Conservation (phyloP, 1,140 invertebrate species). For the Plectrocnemia conspersa region DNA sequence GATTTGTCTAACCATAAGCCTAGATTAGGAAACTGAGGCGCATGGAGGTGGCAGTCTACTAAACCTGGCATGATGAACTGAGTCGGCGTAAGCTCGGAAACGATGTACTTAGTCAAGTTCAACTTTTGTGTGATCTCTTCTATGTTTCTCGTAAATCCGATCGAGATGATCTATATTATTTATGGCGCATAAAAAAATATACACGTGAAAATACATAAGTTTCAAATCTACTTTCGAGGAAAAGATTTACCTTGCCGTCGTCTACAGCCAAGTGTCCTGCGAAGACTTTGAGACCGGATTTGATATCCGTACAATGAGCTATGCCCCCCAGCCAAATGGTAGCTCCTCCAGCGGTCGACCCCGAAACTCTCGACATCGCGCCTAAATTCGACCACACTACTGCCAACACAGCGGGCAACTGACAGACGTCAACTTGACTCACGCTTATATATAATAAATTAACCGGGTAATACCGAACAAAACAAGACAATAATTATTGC, state of each 20-base stretch:
- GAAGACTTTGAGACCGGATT: background rate
- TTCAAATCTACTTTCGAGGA: background rate
- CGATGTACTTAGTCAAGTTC: constrained; percentile 34
- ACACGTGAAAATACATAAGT: background rate
- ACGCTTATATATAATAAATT: too few species aligned
- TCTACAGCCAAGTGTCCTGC: background rate
- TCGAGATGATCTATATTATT: constrained; percentile 38
- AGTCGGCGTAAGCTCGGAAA: constrained; percentile 45
- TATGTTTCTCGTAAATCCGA: constrained; percentile 37
- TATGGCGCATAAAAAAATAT: constrained; percentile 2
- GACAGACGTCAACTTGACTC: too few species aligned
- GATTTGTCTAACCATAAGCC: constrained; percentile 75
- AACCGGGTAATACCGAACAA: too few species aligned
- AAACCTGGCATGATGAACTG: constrained; percentile 85
- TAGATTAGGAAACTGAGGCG: constrained; percentile 79
- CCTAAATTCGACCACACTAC: too few species aligned
- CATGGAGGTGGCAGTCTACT: constrained; percentile 85
- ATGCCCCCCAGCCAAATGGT: background rate
- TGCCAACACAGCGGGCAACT: too few species aligned
- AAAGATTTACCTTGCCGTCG: background rate
- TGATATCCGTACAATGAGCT: background rate
- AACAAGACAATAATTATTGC: too few species aligned
- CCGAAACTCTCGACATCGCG: too few species aligned
- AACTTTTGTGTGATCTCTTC: constrained; percentile 32
- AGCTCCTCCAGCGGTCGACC: too few species aligned